Conservation (phyloP, 2,113 vertebrate species). For the Mobula birostris region DNA sequence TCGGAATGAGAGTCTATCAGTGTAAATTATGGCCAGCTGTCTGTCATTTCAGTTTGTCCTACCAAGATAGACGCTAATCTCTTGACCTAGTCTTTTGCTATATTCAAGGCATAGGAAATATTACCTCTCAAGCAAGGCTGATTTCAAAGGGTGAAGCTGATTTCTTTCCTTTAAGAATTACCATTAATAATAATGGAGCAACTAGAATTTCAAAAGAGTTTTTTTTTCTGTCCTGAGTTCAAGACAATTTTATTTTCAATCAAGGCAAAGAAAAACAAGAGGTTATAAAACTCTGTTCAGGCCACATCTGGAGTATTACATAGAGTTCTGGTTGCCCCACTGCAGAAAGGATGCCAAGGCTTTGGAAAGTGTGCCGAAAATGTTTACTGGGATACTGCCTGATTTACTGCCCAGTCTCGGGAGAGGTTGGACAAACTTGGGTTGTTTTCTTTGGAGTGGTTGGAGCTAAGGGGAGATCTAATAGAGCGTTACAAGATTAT, state of each 20-base stretch:
- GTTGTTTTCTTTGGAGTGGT: too few relatives aligned
- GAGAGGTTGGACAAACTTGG: too few relatives aligned
- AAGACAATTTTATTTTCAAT: neutral
- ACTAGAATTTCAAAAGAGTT: too few relatives aligned
- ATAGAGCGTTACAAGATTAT: too few relatives aligned
- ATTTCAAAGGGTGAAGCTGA: neutral
- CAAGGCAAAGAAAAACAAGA: neutral
- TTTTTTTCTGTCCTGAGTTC: neutral
- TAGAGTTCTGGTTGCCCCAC: too few relatives aligned
- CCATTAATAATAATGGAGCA: neutral
- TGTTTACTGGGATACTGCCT: too few relatives aligned
- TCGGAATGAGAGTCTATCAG: neutral
- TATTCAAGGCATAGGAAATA: neutral
- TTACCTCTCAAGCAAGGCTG: neutral
- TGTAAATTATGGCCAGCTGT: constrained; percentile 23
- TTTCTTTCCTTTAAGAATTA: neutral
- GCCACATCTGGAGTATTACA: too few relatives aligned
- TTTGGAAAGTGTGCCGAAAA: too few relatives aligned
- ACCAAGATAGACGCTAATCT: neutral
- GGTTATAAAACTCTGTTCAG: too few relatives aligned
- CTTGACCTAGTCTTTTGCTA: neutral
- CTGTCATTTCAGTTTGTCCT: neutral
- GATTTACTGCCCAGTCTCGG: too few relatives aligned
- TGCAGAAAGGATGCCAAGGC: too few relatives aligned
- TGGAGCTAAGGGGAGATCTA: too few relatives aligned